Evolutionary conservation across 2,113 vertebrate genomes (phyloP).

Genomic region (Cheirogaleus medius): DNA sequence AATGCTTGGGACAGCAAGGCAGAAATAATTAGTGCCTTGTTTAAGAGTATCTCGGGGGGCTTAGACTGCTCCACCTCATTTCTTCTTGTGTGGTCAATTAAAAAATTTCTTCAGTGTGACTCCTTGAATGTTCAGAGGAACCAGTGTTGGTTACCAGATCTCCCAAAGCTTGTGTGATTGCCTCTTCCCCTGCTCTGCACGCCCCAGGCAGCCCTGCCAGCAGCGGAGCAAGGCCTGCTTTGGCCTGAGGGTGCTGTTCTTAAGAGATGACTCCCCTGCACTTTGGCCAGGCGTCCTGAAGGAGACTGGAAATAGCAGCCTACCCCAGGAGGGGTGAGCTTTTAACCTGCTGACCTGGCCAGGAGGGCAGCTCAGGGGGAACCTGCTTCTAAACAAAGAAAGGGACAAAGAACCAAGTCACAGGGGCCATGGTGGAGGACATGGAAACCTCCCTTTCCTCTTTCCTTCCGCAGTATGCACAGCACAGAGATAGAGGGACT

Average conservation of each 20-base stretch:
- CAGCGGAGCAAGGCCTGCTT: neutral
- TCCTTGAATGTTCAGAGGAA: conserved; percentile 28
- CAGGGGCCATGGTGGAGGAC: neutral
- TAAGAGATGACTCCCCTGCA: neutral
- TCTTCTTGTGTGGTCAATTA: conserved; percentile 61
- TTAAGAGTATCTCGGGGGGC: conserved; percentile 65
- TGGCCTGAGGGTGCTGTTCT: neutral
- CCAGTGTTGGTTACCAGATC: conserved; percentile 37
- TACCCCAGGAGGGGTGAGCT: neutral
- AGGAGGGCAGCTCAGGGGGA: neutral
- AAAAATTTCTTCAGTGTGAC: conserved; percentile 4
- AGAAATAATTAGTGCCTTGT: conserved; percentile 75
- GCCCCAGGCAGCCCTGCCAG: neutral
- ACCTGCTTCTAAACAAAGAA: neutral
- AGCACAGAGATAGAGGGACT: neutral
- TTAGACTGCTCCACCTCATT: conserved; percentile 54
- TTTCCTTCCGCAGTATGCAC: neutral
- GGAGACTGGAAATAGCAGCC: neutral
- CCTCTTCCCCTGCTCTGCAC: neutral
- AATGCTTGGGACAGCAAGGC: conserved; percentile 34
- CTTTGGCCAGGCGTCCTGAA: neutral
- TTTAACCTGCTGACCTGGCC: neutral
- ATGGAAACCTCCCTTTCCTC: neutral
- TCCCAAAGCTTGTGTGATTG: neutral
- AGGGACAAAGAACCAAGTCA: neutral